phyloP scores from a whole-genome alignment of 2,797 vertebrate genomes.

The Potorous gilbertii region DNA sequence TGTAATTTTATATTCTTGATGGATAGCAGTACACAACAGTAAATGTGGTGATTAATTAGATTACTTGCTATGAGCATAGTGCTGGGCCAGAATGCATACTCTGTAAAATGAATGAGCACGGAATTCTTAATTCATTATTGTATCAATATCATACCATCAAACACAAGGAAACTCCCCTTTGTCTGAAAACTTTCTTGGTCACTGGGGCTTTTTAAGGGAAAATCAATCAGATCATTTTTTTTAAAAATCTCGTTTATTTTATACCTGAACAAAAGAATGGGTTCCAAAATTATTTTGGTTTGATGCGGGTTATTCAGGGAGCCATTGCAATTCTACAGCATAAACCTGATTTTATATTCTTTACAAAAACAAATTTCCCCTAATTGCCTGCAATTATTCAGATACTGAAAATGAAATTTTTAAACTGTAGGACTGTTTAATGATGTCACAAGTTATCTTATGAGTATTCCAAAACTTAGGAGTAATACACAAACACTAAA shows the following conservation, averaged over 20 bases:
- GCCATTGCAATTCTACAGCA: not conserved
- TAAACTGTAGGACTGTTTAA: not conserved
- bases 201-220: not conserved
- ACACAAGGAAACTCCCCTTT: not conserved
- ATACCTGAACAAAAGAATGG: not conserved
- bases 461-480: not conserved
- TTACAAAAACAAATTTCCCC: not conserved
- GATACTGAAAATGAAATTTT: not conserved
- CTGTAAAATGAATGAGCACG: not conserved
- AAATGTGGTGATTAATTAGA: not conserved
- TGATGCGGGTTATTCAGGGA: not conserved
- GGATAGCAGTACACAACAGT: not conserved
- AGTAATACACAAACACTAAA: not conserved
- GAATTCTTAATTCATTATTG: not conserved
- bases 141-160: not conserved
- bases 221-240: not conserved
- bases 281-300: not conserved
- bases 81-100: not conserved
- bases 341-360: not conserved
- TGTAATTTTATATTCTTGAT: not conserved
- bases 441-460: not conserved
- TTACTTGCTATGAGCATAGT: not conserved
- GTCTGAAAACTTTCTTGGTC: not conserved
- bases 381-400: not conserved
- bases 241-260: not conserved